Evolutionary conservation across 64 coral and sea anemone genomes (phyloP), one percentile per base, ranked within the genome.

Genomic region (Platygyra sinensis): DNA sequence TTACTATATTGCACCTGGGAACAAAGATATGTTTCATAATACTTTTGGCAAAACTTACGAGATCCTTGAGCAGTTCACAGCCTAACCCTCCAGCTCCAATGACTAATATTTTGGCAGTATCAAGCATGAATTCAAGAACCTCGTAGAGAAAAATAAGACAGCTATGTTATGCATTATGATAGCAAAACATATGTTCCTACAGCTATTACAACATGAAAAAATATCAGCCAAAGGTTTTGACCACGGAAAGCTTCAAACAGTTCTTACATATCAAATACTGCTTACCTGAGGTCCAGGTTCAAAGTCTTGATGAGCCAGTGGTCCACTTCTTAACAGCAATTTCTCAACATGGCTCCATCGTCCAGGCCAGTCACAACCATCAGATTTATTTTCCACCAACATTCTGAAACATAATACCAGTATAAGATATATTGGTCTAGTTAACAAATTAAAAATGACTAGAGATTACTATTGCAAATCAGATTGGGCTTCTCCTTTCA

Each of bases 21-120:
- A 46, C 42, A 46, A 8, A 5, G 5, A 46, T 36, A 46, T 46
- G 42, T 46, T 46, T 46, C 42, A 46, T 8, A 46, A 46, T 46
- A 46, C 42, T 46, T 46, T 46, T 46, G 42, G 6, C 7, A 46
- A 29, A 30, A 62, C 92, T 87, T 72, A 98, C 96, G 61, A 98
- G 76, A 93, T 98, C 93, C 83, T 98, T 98, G n/a, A 98, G 64
- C 16, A 98, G 84, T 86, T 98, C 96, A 93, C 96, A 98, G n/a
- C 96, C 96, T 28, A 98, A 84, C 25, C 96, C 96, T 32, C 96
- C 96, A 62, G 96, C 96, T 81, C 96, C 96, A 88, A 98, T 93
- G 4, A 98, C 96, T 62, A 98, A 80, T 29, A 98, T 38, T 86
- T 98, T 98, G 38, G 91, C 94, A 78, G 74, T 52, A 83, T 98